Conservation (phyloP, 2,888 invertebrate genomes). For the Panzeria rudis region DNA sequence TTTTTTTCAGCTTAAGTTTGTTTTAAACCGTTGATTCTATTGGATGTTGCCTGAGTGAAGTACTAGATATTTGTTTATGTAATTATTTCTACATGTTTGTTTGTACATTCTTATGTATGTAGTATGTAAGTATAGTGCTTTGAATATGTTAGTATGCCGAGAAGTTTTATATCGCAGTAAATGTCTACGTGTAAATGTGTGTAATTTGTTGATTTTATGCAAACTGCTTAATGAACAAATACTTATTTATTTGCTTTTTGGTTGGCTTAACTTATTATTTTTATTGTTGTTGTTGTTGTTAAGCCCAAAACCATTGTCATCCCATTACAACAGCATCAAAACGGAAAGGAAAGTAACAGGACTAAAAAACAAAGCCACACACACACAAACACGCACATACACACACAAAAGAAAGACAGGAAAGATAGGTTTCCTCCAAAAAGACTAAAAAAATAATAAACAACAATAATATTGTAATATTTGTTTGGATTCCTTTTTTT, state of each 20-base stretch:
- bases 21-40: no score
- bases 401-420: neutral
- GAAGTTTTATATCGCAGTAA: neutral
- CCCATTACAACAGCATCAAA: conserved; percentile 59
- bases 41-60: no score
- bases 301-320: conserved; percentile 76
- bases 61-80: no score
- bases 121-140: no score
- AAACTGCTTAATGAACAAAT: conserved; percentile 71
- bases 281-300: conserved; percentile 44
- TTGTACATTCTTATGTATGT: no score
- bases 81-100: no score
- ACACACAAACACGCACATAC: conserved; percentile 9
- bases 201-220: conserved; percentile 51
- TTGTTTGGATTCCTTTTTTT: neutral
- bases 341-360: conserved; percentile 32
- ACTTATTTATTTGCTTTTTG: conserved; percentile 64
- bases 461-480: conserved; percentile 43
- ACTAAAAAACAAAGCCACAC: neutral
- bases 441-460: neutral
- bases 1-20: no score
- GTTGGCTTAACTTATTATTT: conserved; percentile 66
- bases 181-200: neutral
- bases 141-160: no score
- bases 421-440: neutral